These are phyloP conservation scores for Caenorhabditis sp. DNA, from an alignment of 2,888 invertebrate species.

Conservation along the genomic window DNA sequence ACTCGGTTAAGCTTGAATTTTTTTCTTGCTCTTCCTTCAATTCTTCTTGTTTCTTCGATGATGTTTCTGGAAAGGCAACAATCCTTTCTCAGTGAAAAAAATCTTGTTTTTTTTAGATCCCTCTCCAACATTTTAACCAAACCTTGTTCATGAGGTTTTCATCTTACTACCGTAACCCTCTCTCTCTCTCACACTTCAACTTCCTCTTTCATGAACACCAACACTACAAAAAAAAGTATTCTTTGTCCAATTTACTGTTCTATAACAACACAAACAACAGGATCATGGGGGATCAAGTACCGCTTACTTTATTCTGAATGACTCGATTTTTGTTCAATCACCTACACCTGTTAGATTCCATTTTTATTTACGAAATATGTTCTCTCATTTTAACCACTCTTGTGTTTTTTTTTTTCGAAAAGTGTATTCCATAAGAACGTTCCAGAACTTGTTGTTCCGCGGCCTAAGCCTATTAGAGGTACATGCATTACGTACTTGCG, in stretches of 20 bases:
- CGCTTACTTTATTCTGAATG: slow-evolving; percentile 46
- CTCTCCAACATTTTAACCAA: slow-evolving; percentile 22
- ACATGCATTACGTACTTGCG: slow-evolving; percentile 27
- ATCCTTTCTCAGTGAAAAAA: not conserved
- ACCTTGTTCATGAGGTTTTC: slow-evolving; percentile 9
- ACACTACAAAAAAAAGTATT: slow-evolving; percentile 30
- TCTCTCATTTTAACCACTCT: slow-evolving; percentile 2
- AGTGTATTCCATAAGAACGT: slow-evolving; percentile 1
- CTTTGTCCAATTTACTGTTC: slow-evolving; percentile 35
- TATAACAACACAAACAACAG: slow-evolving; percentile 54
- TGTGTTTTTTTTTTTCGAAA: slow-evolving; percentile 1
- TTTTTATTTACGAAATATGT: not conserved
- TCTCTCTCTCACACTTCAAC: slow-evolving; percentile 14
- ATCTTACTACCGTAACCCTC: not conserved
- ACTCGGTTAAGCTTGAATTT: slow-evolving; percentile 34
- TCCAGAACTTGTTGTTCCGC: slow-evolving; percentile 39
- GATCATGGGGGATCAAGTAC: slow-evolving; percentile 51
- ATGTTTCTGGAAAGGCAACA: not conserved
- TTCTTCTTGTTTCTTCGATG: not conserved
- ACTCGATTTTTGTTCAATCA: slow-evolving; percentile 47
- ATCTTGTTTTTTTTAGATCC: no score
- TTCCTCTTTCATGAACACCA: slow-evolving; percentile 25
- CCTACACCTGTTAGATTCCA: no score
- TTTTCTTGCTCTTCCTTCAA: slow-evolving; percentile 20
- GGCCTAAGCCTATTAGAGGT: slow-evolving; percentile 33